Evolutionary conservation across 1,140 invertebrate genomes (phyloP).

Genomic region (Epicauta chinensis): DNA sequence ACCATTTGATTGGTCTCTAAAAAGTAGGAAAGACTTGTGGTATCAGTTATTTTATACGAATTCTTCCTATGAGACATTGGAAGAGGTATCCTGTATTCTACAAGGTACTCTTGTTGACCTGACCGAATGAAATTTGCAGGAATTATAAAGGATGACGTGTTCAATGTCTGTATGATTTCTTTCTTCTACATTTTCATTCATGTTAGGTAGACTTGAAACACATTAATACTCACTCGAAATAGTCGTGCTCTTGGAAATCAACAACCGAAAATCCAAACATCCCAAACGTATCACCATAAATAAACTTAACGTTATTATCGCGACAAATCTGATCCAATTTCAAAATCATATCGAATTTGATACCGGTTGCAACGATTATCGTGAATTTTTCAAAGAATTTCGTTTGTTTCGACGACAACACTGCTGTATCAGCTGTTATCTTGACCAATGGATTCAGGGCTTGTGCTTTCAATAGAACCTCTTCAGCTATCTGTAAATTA

Average conservation of each 20-base stretch:
- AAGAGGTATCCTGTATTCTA: too few relatives aligned
- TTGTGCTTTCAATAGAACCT: slow-evolving; percentile 68
- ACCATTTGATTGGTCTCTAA: too few relatives aligned
- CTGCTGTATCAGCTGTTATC: slow-evolving; percentile 62
- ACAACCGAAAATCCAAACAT: slow-evolving; percentile 88
- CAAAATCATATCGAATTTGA: slow-evolving; percentile 61
- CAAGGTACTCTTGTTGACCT: too few relatives aligned
- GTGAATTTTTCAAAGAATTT: slow-evolving; percentile 76
- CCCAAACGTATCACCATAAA: slow-evolving; percentile 89
- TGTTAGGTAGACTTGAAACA: too few relatives aligned
- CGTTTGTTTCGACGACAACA: slow-evolving; percentile 57
- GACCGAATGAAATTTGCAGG: too few relatives aligned
- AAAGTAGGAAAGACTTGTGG: too few relatives aligned
- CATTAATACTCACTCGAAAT: slow-evolving; percentile 66
- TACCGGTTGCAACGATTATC: slow-evolving; percentile 76
- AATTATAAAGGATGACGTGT: too few relatives aligned
- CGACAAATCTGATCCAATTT: slow-evolving; percentile 76
- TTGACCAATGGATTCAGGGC: slow-evolving; percentile 91
- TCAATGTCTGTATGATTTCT: too few relatives aligned
- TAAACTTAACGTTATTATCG: slow-evolving; percentile 74
- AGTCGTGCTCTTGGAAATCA: slow-evolving; percentile 82
- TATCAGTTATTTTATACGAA: too few relatives aligned
- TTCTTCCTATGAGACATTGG: too few relatives aligned
- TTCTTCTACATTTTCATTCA: too few relatives aligned
- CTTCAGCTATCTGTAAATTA: slow-evolving; percentile 68